These are phyloP conservation scores for Zapus hudsonius DNA, from an alignment of 2,113 vertebrate genomes.

Conservation along the genomic window DNA sequence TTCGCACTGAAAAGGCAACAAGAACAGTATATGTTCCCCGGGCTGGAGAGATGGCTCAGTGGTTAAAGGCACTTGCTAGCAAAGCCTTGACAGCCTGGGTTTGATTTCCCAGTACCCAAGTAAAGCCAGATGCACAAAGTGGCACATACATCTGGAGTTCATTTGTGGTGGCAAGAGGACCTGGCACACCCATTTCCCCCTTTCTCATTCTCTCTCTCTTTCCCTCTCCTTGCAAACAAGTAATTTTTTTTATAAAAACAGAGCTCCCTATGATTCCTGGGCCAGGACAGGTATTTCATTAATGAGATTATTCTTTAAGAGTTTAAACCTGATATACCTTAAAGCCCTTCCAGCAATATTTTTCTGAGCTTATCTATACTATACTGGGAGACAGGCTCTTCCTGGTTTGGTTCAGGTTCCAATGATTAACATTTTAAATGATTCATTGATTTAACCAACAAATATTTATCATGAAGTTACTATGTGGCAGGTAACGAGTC, in stretches of 20 bases:
- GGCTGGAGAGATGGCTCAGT: too few relatives aligned
- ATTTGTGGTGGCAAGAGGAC: too few relatives aligned
- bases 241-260: too few relatives aligned
- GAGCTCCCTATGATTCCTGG: background rate
- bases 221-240: too few relatives aligned
- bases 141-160: too few relatives aligned
- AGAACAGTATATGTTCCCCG: background rate
- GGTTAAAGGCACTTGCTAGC: too few relatives aligned
- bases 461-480: constrained; percentile 57
- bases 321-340: background rate
- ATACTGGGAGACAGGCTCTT: background rate
- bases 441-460: constrained; percentile 52
- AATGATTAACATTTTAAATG: constrained; percentile 43
- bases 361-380: constrained; percentile 8
- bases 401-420: constrained; percentile 28
- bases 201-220: too few relatives aligned
- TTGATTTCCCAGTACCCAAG: too few relatives aligned
- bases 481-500: background rate
- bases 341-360: background rate
- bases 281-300: background rate
- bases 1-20: constrained; percentile 15
- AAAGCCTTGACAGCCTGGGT: too few relatives aligned
- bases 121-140: too few relatives aligned
- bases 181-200: too few relatives aligned
- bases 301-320: background rate